Base-by-base conservation (phyloP, 2,797 vertebrate genomes). In the Petrocephalus sullivani region DNA sequence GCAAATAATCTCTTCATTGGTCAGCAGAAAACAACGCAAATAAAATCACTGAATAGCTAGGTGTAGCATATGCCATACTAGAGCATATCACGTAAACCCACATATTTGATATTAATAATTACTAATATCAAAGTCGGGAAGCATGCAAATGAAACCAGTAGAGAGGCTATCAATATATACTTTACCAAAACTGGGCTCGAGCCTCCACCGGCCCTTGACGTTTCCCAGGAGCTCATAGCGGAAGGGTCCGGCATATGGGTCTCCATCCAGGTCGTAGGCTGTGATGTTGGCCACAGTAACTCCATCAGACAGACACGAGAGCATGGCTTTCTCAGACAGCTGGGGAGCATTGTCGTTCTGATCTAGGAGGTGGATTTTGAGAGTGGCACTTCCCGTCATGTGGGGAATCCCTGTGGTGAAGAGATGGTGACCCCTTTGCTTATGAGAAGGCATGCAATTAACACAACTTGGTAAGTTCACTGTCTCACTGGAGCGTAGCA, bases 211-310 rank as follows among this genome's bases (percentile, higher is more conserved):
- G 7, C 89, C 92, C 67, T 92, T 41, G 3, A 93, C 90, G 4
- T 94, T 89, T 46, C 93, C 95, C 0, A 88, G 86, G 4, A 96
- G 93, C 41, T 90, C 91, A 54, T 94, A 95, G 6, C 0, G 23
- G 88, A 95, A 96, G 49, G 96, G 96, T 14, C 93, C 94, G 14
- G 90, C 56, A 37, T 90, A 93, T 12, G 94, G 94, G 0, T 88
- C 19, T 1, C 37, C 86, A 57, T 95, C 95, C 14, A 56, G 81
- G 87, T 95, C 95, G 0, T 54, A 12, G 4, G 89, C 93, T 8
- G 90, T 89, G 58, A 95, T 90, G 12, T 88, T 92, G 56, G 88
- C 64, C 51, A 46, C 0, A 1, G 90, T 91, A 0, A 75, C 56
- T 58, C n/a, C 57, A 58, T 60, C 54, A 21, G 87, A 91, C 0